phyloP scores from a whole-genome alignment of 2,888 invertebrate species.

The Brenthis hecate region DNA sequence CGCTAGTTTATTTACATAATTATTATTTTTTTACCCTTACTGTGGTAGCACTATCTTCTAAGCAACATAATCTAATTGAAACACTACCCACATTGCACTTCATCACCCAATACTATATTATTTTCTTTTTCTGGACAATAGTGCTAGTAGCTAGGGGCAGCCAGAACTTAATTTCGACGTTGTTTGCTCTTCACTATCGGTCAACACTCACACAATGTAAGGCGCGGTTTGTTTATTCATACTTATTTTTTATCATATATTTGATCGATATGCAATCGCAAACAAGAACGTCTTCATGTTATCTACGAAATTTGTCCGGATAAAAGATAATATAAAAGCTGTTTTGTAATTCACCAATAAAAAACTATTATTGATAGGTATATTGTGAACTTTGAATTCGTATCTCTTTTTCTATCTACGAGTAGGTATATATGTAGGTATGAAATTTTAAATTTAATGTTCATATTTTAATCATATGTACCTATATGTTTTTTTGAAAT shows the following conservation, averaged over 20 bases:
- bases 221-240: conserved; percentile 47
- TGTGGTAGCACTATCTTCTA: too few species aligned
- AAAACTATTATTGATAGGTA: not conserved
- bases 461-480: too few species aligned
- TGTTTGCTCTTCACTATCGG: conserved; percentile 46
- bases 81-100: not conserved
- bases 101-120: not conserved
- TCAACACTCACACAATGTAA: conserved; percentile 48
- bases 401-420: too few species aligned
- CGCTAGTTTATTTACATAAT: too few species aligned
- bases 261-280: conserved; percentile 45
- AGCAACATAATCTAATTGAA: conserved; percentile 5
- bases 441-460: too few species aligned
- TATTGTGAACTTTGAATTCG: not conserved
- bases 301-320: conserved; percentile 33
- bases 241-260: conserved; percentile 49
- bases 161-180: conserved; percentile 37
- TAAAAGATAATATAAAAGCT: conserved; percentile 20
- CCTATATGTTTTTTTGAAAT: too few species aligned
- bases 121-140: conserved; percentile 11
- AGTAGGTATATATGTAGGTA: too few species aligned
- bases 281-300: conserved; percentile 39
- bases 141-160: conserved; percentile 30
- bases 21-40: too few species aligned
- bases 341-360: conserved; percentile 19